Evolutionary conservation across 2,888 invertebrate species (phyloP).

Genomic region (Clunio marinus): DNA sequence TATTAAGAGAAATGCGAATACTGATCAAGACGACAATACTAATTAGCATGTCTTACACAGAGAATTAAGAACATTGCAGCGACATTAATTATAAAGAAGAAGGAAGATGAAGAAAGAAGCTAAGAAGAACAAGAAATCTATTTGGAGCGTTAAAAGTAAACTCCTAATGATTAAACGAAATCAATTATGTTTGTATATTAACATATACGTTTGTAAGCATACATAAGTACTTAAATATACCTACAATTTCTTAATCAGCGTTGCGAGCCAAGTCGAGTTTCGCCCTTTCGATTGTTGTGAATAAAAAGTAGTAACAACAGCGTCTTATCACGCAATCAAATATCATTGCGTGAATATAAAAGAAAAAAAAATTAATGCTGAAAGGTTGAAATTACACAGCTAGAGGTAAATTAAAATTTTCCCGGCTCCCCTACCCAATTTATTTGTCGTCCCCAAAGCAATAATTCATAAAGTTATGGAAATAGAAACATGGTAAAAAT

Average conservation of each 20-base stretch:
- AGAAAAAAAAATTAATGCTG: neutral
- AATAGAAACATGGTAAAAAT: constrained; percentile 21
- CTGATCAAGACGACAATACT: neutral
- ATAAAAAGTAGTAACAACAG: neutral
- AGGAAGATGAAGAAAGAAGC: no score
- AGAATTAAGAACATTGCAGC: no score
- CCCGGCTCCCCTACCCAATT: neutral
- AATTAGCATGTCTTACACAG: neutral
- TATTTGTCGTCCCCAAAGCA: constrained; percentile 29
- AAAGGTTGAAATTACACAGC: constrained; percentile 9
- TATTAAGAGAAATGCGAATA: neutral
- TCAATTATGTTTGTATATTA: no score
- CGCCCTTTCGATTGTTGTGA: neutral
- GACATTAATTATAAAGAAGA: no score
- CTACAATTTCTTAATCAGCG: neutral
- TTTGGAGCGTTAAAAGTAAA: no score
- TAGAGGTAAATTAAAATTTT: constrained; percentile 10
- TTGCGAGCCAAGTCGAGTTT: neutral
- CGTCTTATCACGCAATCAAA: constrained; percentile 1
- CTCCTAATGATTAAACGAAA: no score
- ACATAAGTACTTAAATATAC: no score
- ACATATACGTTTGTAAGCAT: no score
- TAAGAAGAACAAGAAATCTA: no score
- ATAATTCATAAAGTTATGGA: constrained; percentile 34
- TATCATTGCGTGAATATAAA: constrained; percentile 7